Conservation (phyloP, 2,888 invertebrate species). For the Philonicus albiceps region DNA sequence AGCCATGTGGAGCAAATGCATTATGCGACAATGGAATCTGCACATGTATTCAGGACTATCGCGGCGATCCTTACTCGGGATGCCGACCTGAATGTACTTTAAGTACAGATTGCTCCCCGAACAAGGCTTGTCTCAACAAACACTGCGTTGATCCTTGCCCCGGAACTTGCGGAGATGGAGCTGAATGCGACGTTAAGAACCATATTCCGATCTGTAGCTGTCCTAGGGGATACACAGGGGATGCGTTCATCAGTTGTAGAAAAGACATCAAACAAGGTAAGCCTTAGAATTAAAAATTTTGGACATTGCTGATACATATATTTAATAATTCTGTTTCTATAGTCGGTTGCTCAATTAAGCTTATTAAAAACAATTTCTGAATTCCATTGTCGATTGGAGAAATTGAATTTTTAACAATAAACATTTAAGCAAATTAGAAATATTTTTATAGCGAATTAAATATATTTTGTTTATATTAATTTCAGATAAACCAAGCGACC, state of each 20-base stretch:
- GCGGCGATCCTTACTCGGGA: slow-evolving; percentile 71
- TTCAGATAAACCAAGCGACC: slow-evolving; percentile 59
- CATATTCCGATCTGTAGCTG: slow-evolving; percentile 79
- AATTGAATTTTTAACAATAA: too few relatives aligned
- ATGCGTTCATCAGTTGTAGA: slow-evolving; percentile 73
- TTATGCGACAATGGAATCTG: slow-evolving; percentile 74
- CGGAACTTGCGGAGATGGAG: slow-evolving; percentile 76
- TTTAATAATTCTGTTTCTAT: too few relatives aligned
- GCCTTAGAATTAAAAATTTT: too few relatives aligned
- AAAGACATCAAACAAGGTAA: slow-evolving; percentile 51
- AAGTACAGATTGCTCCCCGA: slow-evolving; percentile 75
- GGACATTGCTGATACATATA: too few relatives aligned
- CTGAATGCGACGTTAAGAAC: slow-evolving; percentile 75
- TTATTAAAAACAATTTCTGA: not conserved
- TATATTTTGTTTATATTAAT: not conserved
- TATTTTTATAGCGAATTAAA: not conserved
- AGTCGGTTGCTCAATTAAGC: too few relatives aligned
- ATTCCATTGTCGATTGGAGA: too few relatives aligned
- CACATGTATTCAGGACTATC: slow-evolving; percentile 68
- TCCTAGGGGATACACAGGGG: slow-evolving; percentile 71
- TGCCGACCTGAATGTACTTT: slow-evolving; percentile 78
- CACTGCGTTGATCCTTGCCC: slow-evolving; percentile 78
- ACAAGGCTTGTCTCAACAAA: slow-evolving; percentile 75
- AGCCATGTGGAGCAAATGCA: slow-evolving; percentile 80
- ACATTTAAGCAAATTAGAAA: not conserved